Percentiles rank a stretch among this genome's conserved stretches.
Evolutionary conservation across 2,113 vertebrate species (phyloP).

Genomic region (Aramus guarauna): DNA sequence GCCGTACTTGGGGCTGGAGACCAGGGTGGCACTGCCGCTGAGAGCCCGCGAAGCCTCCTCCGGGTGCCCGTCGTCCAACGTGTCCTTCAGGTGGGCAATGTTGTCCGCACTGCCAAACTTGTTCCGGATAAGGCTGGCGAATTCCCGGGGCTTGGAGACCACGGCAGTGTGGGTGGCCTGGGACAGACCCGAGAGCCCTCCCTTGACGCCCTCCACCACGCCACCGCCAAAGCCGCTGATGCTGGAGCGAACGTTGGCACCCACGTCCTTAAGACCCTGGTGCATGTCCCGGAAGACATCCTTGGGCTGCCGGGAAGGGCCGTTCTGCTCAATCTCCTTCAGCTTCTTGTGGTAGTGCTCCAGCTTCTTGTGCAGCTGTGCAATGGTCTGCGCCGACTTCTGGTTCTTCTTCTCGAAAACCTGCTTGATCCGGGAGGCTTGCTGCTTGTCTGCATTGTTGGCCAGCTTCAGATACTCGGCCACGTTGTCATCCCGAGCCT

Average conservation of each 20-base stretch:
- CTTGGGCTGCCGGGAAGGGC: conserved; percentile 92
- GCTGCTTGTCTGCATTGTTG: conserved; percentile 96
- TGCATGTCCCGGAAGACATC: conserved; percentile 98
- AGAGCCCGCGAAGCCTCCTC: conserved; percentile 86
- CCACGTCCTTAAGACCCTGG: conserved; percentile 94
- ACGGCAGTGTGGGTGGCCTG: conserved; percentile 89
- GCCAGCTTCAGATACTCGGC: conserved; percentile 97
- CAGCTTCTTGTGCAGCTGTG: conserved; percentile 96
- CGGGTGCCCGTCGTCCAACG: conserved; percentile 83
- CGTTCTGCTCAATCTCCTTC: conserved; percentile 97
- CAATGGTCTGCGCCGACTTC: conserved; percentile 96
- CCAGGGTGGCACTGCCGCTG: conserved; percentile 92
- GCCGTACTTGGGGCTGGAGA: conserved; percentile 96
- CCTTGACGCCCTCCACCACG: conserved; percentile 93
- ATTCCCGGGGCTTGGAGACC: conserved; percentile 94
- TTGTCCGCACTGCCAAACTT: conserved; percentile 98
- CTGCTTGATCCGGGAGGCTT: conserved; percentile 95
- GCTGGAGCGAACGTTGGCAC: conserved; percentile 93
- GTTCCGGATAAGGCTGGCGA: conserved; percentile 96
- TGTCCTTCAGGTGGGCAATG: conserved; percentile 94
- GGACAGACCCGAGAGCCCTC: conserved; percentile 91
- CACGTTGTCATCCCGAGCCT: conserved; percentile 96
- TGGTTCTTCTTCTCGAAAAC: conserved; percentile 99
- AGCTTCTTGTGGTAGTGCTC: conserved; percentile 97
- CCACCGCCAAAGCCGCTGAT: conserved; percentile 96